Conservation (phyloP, 1,140 invertebrate species). For the Manduca sexta region DNA sequence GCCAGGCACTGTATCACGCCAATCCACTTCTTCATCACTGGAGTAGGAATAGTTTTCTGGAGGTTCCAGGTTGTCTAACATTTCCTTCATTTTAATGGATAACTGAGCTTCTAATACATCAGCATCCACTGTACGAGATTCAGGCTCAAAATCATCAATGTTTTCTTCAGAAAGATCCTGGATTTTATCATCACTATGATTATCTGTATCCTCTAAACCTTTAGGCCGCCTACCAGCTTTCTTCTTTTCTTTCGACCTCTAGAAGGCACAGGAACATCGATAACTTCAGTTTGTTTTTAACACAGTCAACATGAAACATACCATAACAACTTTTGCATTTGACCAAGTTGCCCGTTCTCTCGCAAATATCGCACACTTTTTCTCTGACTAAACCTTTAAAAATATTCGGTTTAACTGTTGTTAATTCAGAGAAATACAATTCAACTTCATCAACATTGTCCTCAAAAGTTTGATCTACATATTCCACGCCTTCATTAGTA, state of each 20-base stretch:
- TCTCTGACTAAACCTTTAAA: constrained; percentile 77
- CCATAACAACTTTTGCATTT: constrained; percentile 78
- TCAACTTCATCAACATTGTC: constrained; percentile 41
- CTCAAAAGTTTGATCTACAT: constrained; percentile 17
- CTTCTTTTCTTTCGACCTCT: constrained; percentile 60
- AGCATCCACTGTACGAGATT: constrained; percentile 39
- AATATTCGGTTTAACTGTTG: constrained; percentile 69
- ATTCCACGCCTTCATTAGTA: background rate
- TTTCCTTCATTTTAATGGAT: constrained; percentile 54
- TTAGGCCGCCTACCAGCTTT: constrained; percentile 40
- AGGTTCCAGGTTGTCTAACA: constrained; percentile 36
- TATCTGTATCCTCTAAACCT: constrained; percentile 34
- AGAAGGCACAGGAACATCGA: constrained; percentile 23
- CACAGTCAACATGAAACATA: constrained; percentile 73
- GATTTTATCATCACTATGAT: constrained; percentile 51
- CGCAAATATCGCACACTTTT: constrained; percentile 80
- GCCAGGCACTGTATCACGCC: constrained; percentile 43
- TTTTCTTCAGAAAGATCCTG: constrained; percentile 47
- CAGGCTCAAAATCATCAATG: constrained; percentile 31
- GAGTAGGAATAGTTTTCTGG: constrained; percentile 42
- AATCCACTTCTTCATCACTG: constrained; percentile 47
- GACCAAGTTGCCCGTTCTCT: constrained; percentile 74
- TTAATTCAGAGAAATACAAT: constrained; percentile 48
- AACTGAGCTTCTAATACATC: constrained; percentile 54
- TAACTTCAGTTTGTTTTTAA: constrained; percentile 37